These are phyloP conservation scores for Himantopus leucocephalus DNA, from an alignment of 2,113 vertebrate species.

Conservation along the genomic window DNA sequence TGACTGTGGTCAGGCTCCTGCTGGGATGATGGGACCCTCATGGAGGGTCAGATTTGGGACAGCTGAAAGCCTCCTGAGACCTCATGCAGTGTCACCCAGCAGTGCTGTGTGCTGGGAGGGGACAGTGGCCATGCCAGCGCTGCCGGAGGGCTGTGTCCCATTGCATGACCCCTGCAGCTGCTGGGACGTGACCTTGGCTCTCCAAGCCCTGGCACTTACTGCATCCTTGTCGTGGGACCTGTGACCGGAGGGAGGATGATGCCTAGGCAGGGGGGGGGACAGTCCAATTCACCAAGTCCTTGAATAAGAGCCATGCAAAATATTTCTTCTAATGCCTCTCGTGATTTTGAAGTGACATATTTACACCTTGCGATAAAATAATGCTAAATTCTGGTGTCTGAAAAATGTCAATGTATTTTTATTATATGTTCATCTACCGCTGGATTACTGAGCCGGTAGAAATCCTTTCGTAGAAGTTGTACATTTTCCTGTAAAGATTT, in stretches of 20 bases:
- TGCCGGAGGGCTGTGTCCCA: accelerated
- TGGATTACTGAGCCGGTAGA: not conserved
- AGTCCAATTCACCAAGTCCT: not conserved
- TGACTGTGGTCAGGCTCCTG: not conserved
- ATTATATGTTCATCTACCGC: not conserved
- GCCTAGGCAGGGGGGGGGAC: not conserved
- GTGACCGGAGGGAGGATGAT: not conserved
- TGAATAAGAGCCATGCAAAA: not conserved
- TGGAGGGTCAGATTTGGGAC: not conserved
- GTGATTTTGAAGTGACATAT: not conserved
- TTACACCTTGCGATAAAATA: not conserved
- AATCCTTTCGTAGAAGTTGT: not conserved
- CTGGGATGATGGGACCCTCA: not conserved
- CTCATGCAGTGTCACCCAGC: not conserved
- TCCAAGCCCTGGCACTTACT: not conserved
- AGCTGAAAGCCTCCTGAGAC: not conserved
- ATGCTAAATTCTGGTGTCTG: not conserved
- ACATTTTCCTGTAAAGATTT: not conserved
- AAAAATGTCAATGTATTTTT: not conserved
- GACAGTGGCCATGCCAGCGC: not conserved
- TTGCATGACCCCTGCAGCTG: not conserved
- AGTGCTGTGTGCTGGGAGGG: not conserved
- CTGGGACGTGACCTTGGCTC: not conserved
- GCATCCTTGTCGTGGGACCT: not conserved
- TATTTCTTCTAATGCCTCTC: not conserved